Conservation (phyloP, 2,888 invertebrate genomes). For the Trichopria drosophilae region DNA sequence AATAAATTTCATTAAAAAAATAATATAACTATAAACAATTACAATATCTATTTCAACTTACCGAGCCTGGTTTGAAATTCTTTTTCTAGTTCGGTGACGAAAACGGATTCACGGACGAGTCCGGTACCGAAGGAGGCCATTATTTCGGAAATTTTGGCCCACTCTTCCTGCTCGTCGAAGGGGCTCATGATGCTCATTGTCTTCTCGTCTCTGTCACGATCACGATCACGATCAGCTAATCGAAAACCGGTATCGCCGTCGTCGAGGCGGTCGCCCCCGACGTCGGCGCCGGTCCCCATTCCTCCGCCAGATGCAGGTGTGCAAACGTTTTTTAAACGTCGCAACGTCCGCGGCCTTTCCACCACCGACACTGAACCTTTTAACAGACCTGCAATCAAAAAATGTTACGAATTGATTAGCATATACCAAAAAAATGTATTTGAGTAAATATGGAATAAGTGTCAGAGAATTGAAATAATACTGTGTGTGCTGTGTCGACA, state of each 20-base stretch:
- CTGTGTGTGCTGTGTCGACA: no score
- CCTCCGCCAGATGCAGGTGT: conserved; percentile 56
- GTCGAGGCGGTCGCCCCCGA: conserved; percentile 31
- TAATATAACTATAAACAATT: no score
- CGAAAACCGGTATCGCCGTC: neutral
- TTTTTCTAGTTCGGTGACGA: conserved; percentile 77
- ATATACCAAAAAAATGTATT: no score
- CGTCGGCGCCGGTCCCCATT: conserved; percentile 54
- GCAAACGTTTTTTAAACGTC: conserved; percentile 75
- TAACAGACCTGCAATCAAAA: conserved; percentile 69
- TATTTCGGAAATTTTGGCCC: conserved; percentile 94
- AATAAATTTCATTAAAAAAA: no score
- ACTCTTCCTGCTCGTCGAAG: conserved; percentile 92
- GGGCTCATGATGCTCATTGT: conserved; percentile 75
- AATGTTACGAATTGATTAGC: no score
- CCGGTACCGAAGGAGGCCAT: conserved; percentile 92
- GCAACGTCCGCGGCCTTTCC: conserved; percentile 75
- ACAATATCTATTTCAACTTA: no score
- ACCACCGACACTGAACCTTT: conserved; percentile 76
- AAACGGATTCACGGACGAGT: conserved; percentile 75
- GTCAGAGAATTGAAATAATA: no score
- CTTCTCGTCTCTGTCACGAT: conserved; percentile 57
- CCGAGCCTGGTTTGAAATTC: conserved; percentile 77
- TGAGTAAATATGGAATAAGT: no score
- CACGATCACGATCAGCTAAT: conserved; percentile 42